phyloP scores from a whole-genome alignment of 2,113 vertebrate genomes.

The Phodopus roborovskii region DNA sequence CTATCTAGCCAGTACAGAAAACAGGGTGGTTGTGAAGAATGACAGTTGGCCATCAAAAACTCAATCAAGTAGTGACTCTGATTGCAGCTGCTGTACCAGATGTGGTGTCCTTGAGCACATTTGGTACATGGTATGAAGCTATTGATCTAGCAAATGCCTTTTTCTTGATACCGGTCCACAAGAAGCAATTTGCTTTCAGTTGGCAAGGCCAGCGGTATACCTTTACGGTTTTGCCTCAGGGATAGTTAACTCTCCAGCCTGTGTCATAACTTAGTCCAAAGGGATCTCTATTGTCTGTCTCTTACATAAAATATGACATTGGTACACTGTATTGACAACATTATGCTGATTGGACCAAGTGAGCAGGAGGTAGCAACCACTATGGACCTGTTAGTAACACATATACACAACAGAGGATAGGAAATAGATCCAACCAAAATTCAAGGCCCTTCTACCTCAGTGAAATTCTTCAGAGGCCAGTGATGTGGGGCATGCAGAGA shows the following conservation, averaged over 20 bases:
- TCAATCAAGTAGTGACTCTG: neutral
- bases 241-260: neutral
- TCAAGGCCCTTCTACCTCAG: neutral
- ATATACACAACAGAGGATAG: neutral
- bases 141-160: neutral
- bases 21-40: neutral
- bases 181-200: neutral
- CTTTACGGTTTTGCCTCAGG: neutral
- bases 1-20: neutral
- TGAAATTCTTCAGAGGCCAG: neutral
- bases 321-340: neutral
- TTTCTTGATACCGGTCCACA: neutral
- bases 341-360: neutral
- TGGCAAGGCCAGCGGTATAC: neutral
- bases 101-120: neutral
- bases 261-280: neutral
- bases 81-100: neutral
- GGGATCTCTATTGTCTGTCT: neutral
- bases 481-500: neutral
- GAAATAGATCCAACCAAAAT: neutral
- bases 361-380: neutral
- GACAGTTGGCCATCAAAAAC: neutral
- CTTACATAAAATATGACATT: neutral
- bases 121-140: neutral
- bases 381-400: neutral